Conservation (phyloP, 35 echinoderm and acorn worm species). For the Apostichopus parvimensis region DNA sequence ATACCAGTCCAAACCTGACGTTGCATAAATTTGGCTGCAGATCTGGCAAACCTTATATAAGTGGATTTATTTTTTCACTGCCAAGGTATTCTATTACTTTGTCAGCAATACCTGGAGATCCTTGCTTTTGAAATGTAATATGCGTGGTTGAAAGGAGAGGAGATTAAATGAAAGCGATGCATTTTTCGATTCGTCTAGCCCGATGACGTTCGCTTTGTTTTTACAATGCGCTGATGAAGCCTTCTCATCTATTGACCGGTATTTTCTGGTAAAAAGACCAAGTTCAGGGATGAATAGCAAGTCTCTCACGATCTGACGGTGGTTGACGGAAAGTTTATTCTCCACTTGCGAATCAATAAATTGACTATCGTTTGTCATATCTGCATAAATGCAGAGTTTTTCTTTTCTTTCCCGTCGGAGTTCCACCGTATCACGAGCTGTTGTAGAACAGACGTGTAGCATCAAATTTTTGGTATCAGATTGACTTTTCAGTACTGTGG, state of each 20-base stretch:
- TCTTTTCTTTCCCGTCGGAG: background rate
- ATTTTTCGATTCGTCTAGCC: background rate
- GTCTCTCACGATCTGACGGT: background rate
- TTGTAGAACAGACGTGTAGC: too few relatives aligned
- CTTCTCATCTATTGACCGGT: background rate
- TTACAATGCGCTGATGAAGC: background rate
- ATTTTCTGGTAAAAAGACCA: background rate
- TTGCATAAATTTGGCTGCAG: background rate
- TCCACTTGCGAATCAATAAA: background rate
- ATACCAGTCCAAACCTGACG: constrained; percentile 1
- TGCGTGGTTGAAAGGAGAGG: background rate
- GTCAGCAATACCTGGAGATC: background rate
- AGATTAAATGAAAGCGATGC: background rate
- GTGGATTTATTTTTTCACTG: background rate
- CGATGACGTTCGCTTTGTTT: background rate
- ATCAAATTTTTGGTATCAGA: too few relatives aligned
- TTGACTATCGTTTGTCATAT: constrained; percentile 3
- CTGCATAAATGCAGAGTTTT: background rate
- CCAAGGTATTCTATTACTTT: constrained; percentile 12
- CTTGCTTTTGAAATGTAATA: constrained; percentile 1
- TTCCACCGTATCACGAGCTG: background rate
- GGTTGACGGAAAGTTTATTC: background rate
- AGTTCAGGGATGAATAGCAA: background rate
- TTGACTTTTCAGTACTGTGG: too few relatives aligned
- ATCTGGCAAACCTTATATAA: background rate